Conservation (phyloP, 2,113 vertebrate genomes). For the Limanda limanda region DNA sequence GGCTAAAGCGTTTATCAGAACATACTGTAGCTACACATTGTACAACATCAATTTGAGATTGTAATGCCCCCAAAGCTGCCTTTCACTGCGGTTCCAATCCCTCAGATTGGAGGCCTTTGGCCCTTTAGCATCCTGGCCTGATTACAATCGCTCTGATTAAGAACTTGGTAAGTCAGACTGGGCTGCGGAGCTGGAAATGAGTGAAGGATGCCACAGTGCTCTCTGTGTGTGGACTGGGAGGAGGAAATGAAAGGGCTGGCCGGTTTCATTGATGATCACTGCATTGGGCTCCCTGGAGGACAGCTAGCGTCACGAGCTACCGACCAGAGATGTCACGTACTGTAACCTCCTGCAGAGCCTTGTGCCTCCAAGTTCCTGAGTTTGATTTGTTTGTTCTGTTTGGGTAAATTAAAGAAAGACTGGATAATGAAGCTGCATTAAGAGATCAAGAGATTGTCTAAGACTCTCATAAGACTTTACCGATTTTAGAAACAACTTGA, state of each 20-base stretch:
- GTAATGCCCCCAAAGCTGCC: constrained; percentile 92
- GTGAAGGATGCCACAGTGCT: constrained; percentile 58
- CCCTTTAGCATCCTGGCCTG: constrained; percentile 95
- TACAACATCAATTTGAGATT: constrained; percentile 88
- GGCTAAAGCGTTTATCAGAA: constrained; percentile 80
- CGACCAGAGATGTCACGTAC: constrained; percentile 82
- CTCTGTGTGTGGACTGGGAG: constrained; percentile 34
- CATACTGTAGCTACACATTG: constrained; percentile 77
- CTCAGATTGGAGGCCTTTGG: constrained; percentile 89
- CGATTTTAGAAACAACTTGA: constrained; percentile 90
- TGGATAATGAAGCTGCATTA: constrained; percentile 82
- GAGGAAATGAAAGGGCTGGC: constrained; percentile 76
- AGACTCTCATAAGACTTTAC: constrained; percentile 86
- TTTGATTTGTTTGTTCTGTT: constrained; percentile 86
- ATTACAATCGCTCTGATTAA: constrained; percentile 93
- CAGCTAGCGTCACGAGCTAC: constrained; percentile 82
- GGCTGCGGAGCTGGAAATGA: constrained; percentile 86
- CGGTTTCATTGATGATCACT: constrained; percentile 84
- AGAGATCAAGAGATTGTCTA: constrained; percentile 97
- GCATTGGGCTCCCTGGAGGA: constrained; percentile 81
- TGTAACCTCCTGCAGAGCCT: constrained; percentile 84
- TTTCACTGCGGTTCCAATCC: constrained; percentile 82
- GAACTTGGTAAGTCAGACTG: constrained; percentile 90
- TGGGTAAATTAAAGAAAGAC: constrained; percentile 84
- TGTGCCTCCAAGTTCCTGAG: constrained; percentile 94